Evolutionary conservation across 37 sponge, comb jelly and placozoan genomes (phyloP), one percentile per base, ranked within the genome.

Genomic region (Agelas oroides): DNA sequence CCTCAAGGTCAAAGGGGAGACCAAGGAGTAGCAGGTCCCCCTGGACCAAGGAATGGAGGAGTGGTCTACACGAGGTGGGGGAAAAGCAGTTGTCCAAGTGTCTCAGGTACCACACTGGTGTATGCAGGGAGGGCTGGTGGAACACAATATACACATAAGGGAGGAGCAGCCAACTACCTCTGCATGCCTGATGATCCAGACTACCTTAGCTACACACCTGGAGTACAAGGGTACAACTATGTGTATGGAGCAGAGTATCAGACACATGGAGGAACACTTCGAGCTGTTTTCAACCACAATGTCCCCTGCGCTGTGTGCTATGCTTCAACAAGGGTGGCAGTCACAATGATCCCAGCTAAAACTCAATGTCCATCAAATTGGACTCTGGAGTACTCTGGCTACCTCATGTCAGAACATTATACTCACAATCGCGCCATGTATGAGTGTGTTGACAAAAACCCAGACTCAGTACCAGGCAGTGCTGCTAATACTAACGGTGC

Each of bases 251-350:
- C 59, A 23, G 85, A 85, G 74, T 85, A 40, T 77, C 73, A 86
- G 35, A 46, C 46, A 46, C 46, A 12, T 12, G 55, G 30, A 25
- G 65, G 57, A 56, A 71, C 78, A 67, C 27, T 37, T n/a, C 27
- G 5, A 19, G 35, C 53, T 28, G n/a, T 46, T 40, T 0, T 11
- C 31, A 23, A 85, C 36, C 36, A 59, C 36, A 68, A 75, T 59
- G 60, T 85, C 3, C 71, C 82, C 13, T 85, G 85, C 76, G 77
- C 77, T 38, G 77, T 85, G 53, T 85, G 85, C 54, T 66, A 73
- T 32, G 70, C 61, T 21, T 36, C 65, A 31, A 53, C 39, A 19
- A 56, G 77, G 19, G 35, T 32, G 27, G 77, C 58, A 30, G 46
- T 38, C 18, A 17, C 65, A 28, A 76, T 76, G 77, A 65, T 85